Evolutionary conservation across 2,113 vertebrate genomes (phyloP).

Genomic region (Accipiter virgatus): DNA sequence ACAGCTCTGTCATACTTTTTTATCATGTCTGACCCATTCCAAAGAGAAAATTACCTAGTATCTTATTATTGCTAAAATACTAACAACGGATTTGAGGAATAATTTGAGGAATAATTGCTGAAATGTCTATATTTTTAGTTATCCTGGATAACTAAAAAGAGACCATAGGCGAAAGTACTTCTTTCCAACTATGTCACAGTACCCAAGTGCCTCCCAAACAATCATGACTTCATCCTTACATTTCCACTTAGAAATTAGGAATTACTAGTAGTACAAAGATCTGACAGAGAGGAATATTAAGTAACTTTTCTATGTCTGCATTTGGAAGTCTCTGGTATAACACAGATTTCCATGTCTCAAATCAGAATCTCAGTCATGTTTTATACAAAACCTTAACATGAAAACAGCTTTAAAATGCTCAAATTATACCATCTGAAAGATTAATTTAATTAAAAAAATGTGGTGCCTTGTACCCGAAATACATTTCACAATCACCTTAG

Average conservation of each 20-base stretch:
- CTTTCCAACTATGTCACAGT: not conserved
- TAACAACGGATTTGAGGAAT: not conserved
- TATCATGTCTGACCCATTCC: not conserved
- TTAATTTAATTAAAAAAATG: not conserved
- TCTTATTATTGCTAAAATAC: not conserved
- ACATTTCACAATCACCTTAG: not conserved
- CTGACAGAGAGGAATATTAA: not conserved
- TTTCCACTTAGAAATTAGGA: not conserved
- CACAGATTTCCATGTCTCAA: not conserved
- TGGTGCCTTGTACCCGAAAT: not conserved
- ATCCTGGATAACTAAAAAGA: not conserved
- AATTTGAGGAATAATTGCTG: not conserved
- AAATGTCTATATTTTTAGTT: too few species aligned
- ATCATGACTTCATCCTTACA: not conserved
- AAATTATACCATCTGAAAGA: slow-evolving; percentile 7
- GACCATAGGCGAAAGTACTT: not conserved
- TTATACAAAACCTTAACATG: not conserved
- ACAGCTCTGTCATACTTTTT: not conserved
- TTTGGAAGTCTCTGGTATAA: not conserved
- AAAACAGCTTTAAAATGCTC: not conserved
- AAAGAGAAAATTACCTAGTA: not conserved
- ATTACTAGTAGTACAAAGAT: not conserved
- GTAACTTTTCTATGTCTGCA: not conserved
- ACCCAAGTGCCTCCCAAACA: not conserved
- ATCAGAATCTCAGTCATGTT: not conserved